Evolutionary conservation across 2,888 invertebrate genomes (phyloP), one percentile per base, ranked within the genome.

Genomic region (Prosopocoilus inquinatus): DNA sequence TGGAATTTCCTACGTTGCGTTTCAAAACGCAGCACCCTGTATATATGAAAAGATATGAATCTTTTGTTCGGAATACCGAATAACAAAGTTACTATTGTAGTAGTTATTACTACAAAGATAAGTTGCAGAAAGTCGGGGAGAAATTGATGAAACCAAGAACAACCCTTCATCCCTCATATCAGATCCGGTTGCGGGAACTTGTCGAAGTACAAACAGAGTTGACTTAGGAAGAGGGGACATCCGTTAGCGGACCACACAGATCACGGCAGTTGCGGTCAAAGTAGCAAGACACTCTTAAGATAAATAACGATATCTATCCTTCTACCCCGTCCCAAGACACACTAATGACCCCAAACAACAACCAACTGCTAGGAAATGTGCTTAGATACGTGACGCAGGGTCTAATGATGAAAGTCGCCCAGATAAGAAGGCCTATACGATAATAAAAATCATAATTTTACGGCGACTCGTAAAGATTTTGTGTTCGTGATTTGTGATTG

Each of bases 221-320:
- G 73, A 72, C 73, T 73, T 70, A 68, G 69, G 67, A 64, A 65
- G 60, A 61, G 64, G 67, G 65, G 66, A 70, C 68, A 67, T 70
- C 69, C 69, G 66, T 64, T 64, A 63, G 60, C 61, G 59, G 72
- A 71, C 71, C 73, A 67, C 72, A 70, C 71, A 71, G 72, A 75
- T 74, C 72, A 74, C 72, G 69, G 68, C 67, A 72, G 68, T 70
- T 72, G 73, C 71, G 74, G 73, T 72, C 72, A 69, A 63, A 68
- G 66, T 63, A 68, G 66, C 67, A 70, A 73, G 73, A 74, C 73
- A 70, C 70, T 71, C 72, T 72, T 69, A 75, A 76, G 76, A 76
- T 76, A 76, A 76, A 76, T 76, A 76, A 75, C 75, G 75, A 76
- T 75, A 75, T 75, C 75, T 71, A 67, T 70, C 69, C 69, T 67